Conservation (phyloP, 2,113 vertebrate genomes). For the Leptobrachium leishanense region DNA sequence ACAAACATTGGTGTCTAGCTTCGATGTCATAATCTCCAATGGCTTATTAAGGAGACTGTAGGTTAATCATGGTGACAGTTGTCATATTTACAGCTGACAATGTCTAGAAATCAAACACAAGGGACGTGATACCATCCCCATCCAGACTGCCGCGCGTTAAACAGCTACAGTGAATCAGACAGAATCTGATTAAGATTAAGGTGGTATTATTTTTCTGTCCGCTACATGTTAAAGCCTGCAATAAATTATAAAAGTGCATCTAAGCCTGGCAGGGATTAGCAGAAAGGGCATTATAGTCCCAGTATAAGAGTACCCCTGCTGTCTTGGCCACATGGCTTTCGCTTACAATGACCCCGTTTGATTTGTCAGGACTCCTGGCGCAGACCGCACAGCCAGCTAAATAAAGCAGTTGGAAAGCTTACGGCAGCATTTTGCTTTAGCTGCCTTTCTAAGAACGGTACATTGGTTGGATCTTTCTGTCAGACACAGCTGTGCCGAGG, state of each 20-base stretch:
- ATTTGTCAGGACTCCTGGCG: conserved; percentile 25
- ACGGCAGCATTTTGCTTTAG: conserved; percentile 40
- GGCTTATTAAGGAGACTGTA: too few species aligned
- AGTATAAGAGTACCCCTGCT: conserved; percentile 1
- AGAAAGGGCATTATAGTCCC: not conserved
- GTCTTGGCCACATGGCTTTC: conserved; percentile 23
- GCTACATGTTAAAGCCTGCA: not conserved
- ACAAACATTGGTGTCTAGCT: too few species aligned
- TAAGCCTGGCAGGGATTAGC: not conserved
- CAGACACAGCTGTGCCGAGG: conserved; percentile 25
- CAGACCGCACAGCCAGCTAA: conserved; percentile 3
- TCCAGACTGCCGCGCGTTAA: too few species aligned
- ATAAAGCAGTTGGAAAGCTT: conserved; percentile 35
- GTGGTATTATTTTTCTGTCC: not conserved
- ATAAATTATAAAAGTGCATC: not conserved
- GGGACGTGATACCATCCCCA: too few species aligned
- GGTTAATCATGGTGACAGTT: too few species aligned
- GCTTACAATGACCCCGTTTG: conserved; percentile 40
- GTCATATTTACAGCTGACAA: too few species aligned
- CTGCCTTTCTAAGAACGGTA: conserved; percentile 25
- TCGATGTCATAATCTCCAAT: too few species aligned
- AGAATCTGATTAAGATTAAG: too few species aligned
- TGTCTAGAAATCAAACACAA: too few species aligned
- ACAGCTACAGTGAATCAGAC: too few species aligned
- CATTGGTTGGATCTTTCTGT: not conserved